Percentiles rank a stretch among this genome's conserved stretches.
These are phyloP conservation scores for Callocephalon fimbriatum DNA, from an alignment of 2,113 vertebrate genomes.

Conservation along the genomic window DNA sequence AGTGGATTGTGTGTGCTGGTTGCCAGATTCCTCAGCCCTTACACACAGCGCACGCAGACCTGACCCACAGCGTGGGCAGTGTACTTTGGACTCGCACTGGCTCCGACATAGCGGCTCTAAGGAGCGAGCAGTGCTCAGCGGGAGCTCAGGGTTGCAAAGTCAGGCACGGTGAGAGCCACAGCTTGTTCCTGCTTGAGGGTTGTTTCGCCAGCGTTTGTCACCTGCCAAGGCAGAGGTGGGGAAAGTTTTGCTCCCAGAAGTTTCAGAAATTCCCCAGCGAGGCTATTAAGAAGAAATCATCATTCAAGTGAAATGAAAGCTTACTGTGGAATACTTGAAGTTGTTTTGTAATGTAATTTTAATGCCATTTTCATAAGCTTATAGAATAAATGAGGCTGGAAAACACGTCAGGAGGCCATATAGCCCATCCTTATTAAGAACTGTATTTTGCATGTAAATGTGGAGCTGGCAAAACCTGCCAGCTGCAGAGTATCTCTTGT, in stretches of 20 bases:
- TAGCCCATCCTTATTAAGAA: background rate
- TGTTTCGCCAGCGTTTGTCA: background rate
- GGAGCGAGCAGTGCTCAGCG: background rate
- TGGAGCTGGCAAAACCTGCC: background rate
- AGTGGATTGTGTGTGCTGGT: background rate
- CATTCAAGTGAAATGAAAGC: background rate
- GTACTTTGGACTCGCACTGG: background rate
- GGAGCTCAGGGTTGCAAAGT: background rate
- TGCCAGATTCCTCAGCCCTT: conserved; percentile 35
- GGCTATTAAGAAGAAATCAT: background rate
- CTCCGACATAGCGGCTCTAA: rapidly evolving
- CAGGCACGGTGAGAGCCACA: background rate
- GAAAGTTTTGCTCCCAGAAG: rapidly evolving
- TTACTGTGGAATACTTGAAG: background rate
- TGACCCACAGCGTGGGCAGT: background rate
- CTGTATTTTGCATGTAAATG: background rate
- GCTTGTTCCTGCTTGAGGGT: background rate
- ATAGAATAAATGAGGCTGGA: background rate
- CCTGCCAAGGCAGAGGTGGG: background rate
- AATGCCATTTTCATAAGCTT: conserved; percentile 14
- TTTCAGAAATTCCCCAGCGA: background rate
- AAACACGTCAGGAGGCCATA: background rate
- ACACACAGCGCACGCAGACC: background rate
- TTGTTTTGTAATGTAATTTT: background rate
- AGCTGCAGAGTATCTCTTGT: background rate